Evolutionary conservation across 2,113 vertebrate species (phyloP), one percentile per base, ranked within the genome.

Genomic region (Caretta caretta): DNA sequence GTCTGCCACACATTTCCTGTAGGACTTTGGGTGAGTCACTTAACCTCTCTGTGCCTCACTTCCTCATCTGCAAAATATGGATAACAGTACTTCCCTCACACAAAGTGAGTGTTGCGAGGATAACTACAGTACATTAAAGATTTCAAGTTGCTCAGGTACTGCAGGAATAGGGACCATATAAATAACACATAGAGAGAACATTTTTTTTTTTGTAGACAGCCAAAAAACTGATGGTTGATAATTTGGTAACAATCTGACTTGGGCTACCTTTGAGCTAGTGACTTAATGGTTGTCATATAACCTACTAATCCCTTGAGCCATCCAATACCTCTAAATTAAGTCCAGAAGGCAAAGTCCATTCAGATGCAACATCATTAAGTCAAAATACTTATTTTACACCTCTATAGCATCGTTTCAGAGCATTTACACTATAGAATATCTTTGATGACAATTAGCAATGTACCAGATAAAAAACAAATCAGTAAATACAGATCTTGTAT

Each of bases 321-420:
- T 27, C 93, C 59, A 91, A 4, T 35, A 79, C 78, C 7, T 27
- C 17, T 83, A 83, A 93, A 95, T 93, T 90, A 87, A 94, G 93
- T 80, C 53, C 90, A 38, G 16, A 51, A 35, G 50, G 46, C 50
- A 24, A 53, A 62, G 2, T 38, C 3, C 88, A 95, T 95, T 87
- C 92, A 91, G 90, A 81, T 79, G 1, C 4, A 92, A 92, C 42
- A 8, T 85, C 90, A 93, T 97, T 83, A 92, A 83, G 83, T 95
- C 8, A 84, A 93, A 93, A 65, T 2, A 1, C 1, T 75, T 84
- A 83, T 86, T 42, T 48, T 48, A 84, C 75, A 8, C 19, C 12
- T 25, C 53, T 86, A 87, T 82, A 90, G 8, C n/a, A 92, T 31
- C 75, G 80, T 9, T 93, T 89, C 2, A 69, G 62, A 69, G 16